Evolutionary conservation across 2,888 invertebrate species (phyloP), one percentile per base, ranked within the genome.

Genomic region (Synergus laeviventris): DNA sequence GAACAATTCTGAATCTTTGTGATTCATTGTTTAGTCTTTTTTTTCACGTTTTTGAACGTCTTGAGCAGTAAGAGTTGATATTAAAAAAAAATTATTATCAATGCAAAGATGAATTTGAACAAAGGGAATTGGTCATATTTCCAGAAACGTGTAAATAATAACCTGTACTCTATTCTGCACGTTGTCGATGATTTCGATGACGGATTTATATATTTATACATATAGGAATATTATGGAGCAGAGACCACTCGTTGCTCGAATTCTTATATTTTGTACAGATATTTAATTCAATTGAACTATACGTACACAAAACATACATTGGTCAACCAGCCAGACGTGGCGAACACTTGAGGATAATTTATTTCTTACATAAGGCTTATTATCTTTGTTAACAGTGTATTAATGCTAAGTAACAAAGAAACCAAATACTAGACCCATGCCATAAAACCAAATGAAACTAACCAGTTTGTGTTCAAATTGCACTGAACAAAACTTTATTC

Each of bases 391-490:
- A 80, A 81, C 66, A 75, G 76, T 66, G 70, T 77, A 78, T 56
- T 79, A 78, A 80, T 24, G 73, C 73, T 86, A 86, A 84, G 81
- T 84, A 85, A 86, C 81, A 82, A 85, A 83, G 79, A 89, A 88
- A 88, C 89, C 89, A 89, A 90, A 90, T 89, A 89, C 86, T 89
- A 90, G 87, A 88, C 87, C 84, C 89, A 90, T 89, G 90, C 89
- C 89, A 89, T 90, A 89, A 86, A 88, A 88, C 89, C 89, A 89
- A 89, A 90, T 89, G 86, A 89, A 87, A 87, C 84, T 85, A 89
- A 88, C 88, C 87, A 87, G 84, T 88, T 89, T 90, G 89, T 90
- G 89, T 90, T 90, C 90, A 87, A 89, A 86, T 86, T 87, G 84
- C 85, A 83, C 83, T 84, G 84, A 84, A 81, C 83, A 82, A 86